Evolutionary conservation across 2,113 vertebrate species (phyloP).

Genomic region (Chionodraco myersi): DNA sequence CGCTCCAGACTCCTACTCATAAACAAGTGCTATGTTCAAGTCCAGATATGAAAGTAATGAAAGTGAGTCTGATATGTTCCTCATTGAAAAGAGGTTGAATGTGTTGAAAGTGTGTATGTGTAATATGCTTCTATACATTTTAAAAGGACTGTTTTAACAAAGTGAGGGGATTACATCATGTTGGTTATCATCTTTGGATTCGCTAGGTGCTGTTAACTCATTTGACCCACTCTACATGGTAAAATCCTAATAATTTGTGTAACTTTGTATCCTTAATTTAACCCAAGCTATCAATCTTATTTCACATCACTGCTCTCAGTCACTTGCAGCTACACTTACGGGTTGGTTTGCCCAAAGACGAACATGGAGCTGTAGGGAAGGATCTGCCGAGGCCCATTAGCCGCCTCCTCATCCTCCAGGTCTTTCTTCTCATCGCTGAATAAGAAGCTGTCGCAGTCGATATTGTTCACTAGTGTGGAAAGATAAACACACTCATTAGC

Average conservation of each 20-base stretch:
- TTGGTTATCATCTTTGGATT: background rate
- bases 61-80: background rate
- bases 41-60: background rate
- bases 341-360: constrained; percentile 92
- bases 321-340: constrained; percentile 84
- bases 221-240: background rate
- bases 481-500: constrained; percentile 14
- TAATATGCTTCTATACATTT: no score
- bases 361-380: constrained; percentile 98
- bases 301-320: background rate
- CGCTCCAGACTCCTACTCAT: background rate
- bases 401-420: constrained; percentile 83
- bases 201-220: background rate
- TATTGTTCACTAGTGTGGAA: constrained; percentile 81
- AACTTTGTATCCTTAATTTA: background rate
- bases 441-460: constrained; percentile 87
- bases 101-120: no score
- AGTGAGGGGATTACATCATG: background rate
- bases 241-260: background rate
- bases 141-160: background rate
- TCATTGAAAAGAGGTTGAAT: background rate
- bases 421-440: constrained; percentile 93
- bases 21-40: background rate
- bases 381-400: constrained; percentile 88
- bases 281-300: background rate